These are phyloP conservation scores for Jordanella pulchra DNA, from an alignment of 2,797 vertebrate genomes.

Conservation along the genomic window DNA sequence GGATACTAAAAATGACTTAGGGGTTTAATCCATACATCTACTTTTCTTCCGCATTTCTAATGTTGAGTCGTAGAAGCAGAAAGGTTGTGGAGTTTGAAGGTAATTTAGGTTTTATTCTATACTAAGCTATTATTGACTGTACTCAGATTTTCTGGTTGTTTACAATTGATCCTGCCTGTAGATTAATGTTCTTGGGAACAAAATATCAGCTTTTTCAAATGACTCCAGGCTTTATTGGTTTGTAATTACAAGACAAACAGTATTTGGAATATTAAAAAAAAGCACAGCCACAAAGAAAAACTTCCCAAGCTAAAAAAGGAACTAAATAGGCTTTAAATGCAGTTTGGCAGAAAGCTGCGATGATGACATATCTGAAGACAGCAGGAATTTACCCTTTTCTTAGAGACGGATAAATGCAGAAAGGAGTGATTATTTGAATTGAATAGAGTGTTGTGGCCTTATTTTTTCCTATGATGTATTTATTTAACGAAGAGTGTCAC, in stretches of 20 bases:
- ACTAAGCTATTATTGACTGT: constrained; percentile 38
- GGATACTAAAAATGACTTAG: too few relatives aligned
- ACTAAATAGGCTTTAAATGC: constrained; percentile 1
- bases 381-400: constrained; percentile 30
- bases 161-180: constrained; percentile 41
- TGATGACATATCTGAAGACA: constrained; percentile 28
- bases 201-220: constrained; percentile 19
- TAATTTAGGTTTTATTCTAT: constrained; percentile 49
- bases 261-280: neutral
- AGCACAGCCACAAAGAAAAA: neutral
- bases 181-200: constrained; percentile 28
- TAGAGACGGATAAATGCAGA: constrained; percentile 5
- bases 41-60: neutral
- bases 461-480: constrained; percentile 50
- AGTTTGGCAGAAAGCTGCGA: constrained; percentile 4
- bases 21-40: neutral
- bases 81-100: constrained; percentile 41
- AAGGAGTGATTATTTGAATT: constrained; percentile 47
- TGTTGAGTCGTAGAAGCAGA: constrained; percentile 23
- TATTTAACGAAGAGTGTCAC: constrained; percentile 38
- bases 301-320: neutral
- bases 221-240: constrained; percentile 35
- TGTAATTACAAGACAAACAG: constrained; percentile 18
- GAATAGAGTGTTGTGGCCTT: constrained; percentile 48
- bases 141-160: constrained; percentile 39